Evolutionary conservation across 1,140 invertebrate species (phyloP).

Genomic region (Orchesella cincta): DNA sequence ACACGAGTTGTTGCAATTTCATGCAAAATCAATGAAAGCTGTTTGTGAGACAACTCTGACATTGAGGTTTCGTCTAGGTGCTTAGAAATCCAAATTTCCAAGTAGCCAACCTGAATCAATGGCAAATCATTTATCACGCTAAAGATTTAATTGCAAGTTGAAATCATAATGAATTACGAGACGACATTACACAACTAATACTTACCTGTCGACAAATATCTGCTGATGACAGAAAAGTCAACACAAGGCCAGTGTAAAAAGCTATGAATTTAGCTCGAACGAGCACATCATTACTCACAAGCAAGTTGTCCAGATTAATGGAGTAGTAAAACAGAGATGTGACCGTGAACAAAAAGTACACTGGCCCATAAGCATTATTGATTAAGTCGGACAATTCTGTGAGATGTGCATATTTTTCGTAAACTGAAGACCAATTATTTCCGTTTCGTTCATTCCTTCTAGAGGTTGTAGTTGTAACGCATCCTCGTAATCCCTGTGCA

Average conservation of each 20-base stretch:
- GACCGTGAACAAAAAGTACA: neutral
- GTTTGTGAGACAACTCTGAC: neutral
- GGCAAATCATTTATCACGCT: neutral
- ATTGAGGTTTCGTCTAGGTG: neutral
- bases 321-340: neutral
- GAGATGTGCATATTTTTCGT: neutral
- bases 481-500: neutral
- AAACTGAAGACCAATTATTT: neutral
- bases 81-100: constrained; percentile 6
- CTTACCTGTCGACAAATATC: constrained; percentile 1
- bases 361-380: neutral
- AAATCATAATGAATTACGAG: neutral
- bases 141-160: neutral
- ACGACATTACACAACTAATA: too few relatives aligned
- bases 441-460: neutral
- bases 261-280: neutral
- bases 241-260: neutral
- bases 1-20: neutral
- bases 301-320: constrained; percentile 10
- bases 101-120: neutral
- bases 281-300: neutral
- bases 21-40: neutral
- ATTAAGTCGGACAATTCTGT: neutral
- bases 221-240: neutral
- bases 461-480: too few relatives aligned